A percentile compares a stretch with the other conserved stretches of the same genome.
These are phyloP conservation scores for Nycticorax nycticorax DNA, from an alignment of 2,113 vertebrate genomes.

Conservation along the genomic window DNA sequence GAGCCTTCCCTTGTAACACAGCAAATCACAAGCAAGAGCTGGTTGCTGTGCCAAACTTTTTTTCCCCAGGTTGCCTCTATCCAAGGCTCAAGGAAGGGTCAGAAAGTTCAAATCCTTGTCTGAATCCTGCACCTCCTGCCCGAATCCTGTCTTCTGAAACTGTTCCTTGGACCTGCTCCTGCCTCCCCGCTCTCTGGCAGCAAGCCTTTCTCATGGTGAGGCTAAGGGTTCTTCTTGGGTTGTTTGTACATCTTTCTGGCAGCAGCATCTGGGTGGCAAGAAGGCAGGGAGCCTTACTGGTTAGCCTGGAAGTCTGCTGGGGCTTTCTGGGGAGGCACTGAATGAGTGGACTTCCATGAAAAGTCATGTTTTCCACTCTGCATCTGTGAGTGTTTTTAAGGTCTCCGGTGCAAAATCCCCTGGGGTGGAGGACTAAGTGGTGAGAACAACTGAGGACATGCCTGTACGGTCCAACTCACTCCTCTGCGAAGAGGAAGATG, in stretches of 20 bases:
- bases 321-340: background rate
- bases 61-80: background rate
- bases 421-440: background rate
- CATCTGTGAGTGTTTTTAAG: background rate
- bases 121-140: background rate
- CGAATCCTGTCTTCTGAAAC: background rate
- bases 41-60: background rate
- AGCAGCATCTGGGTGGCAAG: background rate
- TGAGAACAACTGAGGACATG: slow-evolving; percentile 47
- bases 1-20: background rate
- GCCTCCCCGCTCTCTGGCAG: background rate
- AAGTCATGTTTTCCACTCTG: slow-evolving; percentile 17
- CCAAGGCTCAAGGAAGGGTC: background rate
- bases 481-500: background rate
- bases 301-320: background rate
- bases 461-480: background rate
- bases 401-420: background rate
- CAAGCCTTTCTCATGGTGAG: background rate
- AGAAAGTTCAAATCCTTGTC: background rate
- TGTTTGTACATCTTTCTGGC: background rate
- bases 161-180: background rate
- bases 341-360: background rate
- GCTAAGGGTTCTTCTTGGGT: background rate
- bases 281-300: background rate
- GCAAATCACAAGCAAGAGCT: background rate